These are phyloP conservation scores for Papilio aristodemus DNA, from an alignment of 1,140 invertebrate genomes.

Conservation along the genomic window DNA sequence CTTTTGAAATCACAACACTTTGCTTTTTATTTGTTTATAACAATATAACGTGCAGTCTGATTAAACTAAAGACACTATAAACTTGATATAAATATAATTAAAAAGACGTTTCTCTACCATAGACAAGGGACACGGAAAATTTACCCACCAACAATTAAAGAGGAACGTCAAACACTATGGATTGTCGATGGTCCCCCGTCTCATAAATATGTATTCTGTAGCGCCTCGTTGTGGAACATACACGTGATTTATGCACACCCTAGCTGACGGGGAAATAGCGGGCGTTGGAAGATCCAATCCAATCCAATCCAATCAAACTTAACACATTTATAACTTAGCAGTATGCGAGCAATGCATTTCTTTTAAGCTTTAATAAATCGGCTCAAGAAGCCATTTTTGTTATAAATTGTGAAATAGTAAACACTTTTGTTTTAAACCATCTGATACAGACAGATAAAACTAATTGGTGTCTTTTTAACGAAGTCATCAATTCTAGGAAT, in stretches of 20 bases:
- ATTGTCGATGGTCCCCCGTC: conserved; percentile 15
- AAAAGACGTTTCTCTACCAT: not conserved
- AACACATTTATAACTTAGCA: not conserved
- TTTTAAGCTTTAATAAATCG: not conserved
- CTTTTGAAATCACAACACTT: too few species aligned
- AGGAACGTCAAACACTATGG: not conserved
- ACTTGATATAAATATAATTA: not conserved
- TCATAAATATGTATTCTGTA: conserved; percentile 26
- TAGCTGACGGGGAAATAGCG: not conserved
- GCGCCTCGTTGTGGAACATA: not conserved
- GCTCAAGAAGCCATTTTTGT: too few species aligned
- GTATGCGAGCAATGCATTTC: not conserved
- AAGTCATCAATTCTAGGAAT: too few species aligned
- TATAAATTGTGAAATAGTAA: too few species aligned
- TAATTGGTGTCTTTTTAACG: too few species aligned
- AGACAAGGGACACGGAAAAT: not conserved
- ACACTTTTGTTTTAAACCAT: too few species aligned
- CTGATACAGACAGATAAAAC: too few species aligned
- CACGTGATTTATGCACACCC: conserved; percentile 20
- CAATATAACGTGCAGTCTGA: too few species aligned
- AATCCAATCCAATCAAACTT: conserved; percentile 23
- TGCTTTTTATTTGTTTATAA: too few species aligned
- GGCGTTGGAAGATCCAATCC: not conserved
- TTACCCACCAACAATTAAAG: conserved; percentile 25
- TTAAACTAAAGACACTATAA: too few species aligned